A percentile compares a stretch with the other conserved stretches of the same genome.
Evolutionary conservation across 2,888 invertebrate genomes (phyloP).

Genomic region (Scelioninae gen. 1): DNA sequence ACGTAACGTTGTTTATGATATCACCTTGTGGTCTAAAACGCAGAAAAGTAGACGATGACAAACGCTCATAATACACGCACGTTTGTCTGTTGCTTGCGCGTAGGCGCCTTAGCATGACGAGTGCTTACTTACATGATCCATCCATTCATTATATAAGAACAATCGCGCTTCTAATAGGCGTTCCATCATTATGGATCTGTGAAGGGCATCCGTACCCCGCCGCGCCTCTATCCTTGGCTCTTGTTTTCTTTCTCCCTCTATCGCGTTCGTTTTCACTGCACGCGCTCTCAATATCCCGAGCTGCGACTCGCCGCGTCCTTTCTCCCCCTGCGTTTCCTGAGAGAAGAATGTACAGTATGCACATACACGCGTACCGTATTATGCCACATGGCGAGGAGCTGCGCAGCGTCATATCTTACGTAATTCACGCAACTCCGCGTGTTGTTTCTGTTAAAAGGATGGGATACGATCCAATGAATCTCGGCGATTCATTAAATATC

Average conservation of each 20-base stretch:
- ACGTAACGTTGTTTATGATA: slow-evolving; percentile 50
- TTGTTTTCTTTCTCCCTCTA: slow-evolving; percentile 65
- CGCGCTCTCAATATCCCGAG: slow-evolving; percentile 68
- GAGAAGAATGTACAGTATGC: slow-evolving; percentile 67
- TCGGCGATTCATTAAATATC: slow-evolving; percentile 19
- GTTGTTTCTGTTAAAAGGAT: slow-evolving; percentile 64
- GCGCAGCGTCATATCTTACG: slow-evolving; percentile 68
- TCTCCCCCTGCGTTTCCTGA: slow-evolving; percentile 70
- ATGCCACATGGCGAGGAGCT: slow-evolving; percentile 65
- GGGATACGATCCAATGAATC: slow-evolving; percentile 36
- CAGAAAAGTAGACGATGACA: slow-evolving; percentile 67
- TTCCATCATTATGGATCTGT: slow-evolving; percentile 81
- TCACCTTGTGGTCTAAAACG: slow-evolving; percentile 53
- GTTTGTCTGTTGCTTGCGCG: slow-evolving; percentile 67
- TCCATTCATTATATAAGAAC: slow-evolving; percentile 84
- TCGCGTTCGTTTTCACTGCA: slow-evolving; percentile 56
- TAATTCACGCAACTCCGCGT: slow-evolving; percentile 61
- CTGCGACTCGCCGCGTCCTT: slow-evolving; percentile 63
- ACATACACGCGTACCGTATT: slow-evolving; percentile 63
- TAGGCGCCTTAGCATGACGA: slow-evolving; percentile 73
- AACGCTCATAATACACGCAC: slow-evolving; percentile 71
- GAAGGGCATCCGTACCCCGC: slow-evolving; percentile 78
- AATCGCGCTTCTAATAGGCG: slow-evolving; percentile 83
- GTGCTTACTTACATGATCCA: slow-evolving; percentile 83
- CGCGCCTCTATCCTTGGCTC: slow-evolving; percentile 65